phyloP scores from a whole-genome alignment of 1,140 invertebrate genomes.

The Drosophila prosaltans region DNA sequence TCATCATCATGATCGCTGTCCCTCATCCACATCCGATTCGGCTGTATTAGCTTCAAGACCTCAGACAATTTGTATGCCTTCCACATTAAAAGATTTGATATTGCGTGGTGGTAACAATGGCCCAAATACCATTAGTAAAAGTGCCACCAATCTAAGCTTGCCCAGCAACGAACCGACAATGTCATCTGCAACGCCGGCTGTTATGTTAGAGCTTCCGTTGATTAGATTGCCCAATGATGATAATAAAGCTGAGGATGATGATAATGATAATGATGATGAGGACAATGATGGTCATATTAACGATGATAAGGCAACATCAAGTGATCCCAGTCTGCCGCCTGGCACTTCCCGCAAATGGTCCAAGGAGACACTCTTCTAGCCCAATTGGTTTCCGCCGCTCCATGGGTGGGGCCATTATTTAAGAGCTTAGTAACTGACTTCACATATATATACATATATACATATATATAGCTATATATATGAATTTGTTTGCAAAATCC shows the following conservation, averaged over 20 bases:
- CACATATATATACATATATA: conserved; percentile 28
- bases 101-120: conserved; percentile 52
- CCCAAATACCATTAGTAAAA: conserved; percentile 44
- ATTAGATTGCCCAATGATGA: conserved; percentile 71
- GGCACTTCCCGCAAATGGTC: conserved; percentile 81
- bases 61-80: conserved; percentile 76
- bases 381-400: conserved; percentile 65
- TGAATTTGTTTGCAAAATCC: conserved; percentile 6
- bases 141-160: conserved; percentile 64
- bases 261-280: conserved; percentile 11
- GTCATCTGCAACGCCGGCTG: conserved; percentile 57
- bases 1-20: conserved; percentile 73
- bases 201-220: conserved; percentile 81
- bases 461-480: conserved; percentile 22
- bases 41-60: conserved; percentile 62
- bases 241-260: conserved; percentile 19
- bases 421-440: conserved; percentile 78
- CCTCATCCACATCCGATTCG: conserved; percentile 77
- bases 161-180: conserved; percentile 32
- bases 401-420: conserved; percentile 46
- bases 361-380: conserved; percentile 83
- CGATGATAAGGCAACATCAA: conserved; percentile 32
- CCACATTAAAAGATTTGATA: conserved; percentile 75
- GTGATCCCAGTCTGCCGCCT: conserved; percentile 81
- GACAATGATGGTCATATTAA: background rate